Evolutionary conservation across 1,140 invertebrate genomes (phyloP).

Genomic region (Pseudomyrmex gracilis): DNA sequence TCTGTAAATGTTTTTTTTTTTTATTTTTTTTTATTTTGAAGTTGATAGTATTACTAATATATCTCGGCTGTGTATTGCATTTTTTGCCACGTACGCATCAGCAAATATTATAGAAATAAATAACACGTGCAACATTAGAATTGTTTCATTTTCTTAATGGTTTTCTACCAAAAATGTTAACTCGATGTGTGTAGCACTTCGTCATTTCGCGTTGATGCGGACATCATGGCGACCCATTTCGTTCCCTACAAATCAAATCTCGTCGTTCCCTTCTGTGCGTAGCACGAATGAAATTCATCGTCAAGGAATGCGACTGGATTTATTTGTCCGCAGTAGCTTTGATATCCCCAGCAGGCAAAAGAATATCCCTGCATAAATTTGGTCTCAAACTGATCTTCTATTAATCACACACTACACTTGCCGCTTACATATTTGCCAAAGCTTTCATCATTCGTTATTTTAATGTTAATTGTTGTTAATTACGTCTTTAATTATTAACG

Average conservation of each 20-base stretch:
- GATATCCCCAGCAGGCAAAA: slow-evolving; percentile 32
- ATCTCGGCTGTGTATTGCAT: not conserved
- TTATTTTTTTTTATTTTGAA: not conserved
- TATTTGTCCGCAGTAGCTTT: slow-evolving; percentile 49
- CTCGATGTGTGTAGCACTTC: slow-evolving; percentile 29
- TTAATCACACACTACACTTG: slow-evolving; percentile 39
- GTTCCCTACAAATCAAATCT: slow-evolving; percentile 52
- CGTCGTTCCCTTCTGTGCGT: slow-evolving; percentile 49
- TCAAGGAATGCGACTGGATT: slow-evolving; percentile 58
- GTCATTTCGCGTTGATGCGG: slow-evolving; percentile 64
- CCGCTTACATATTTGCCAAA: slow-evolving; percentile 10
- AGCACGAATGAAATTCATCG: slow-evolving; percentile 58
- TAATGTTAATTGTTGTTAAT: not conserved
- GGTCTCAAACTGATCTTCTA: slow-evolving; percentile 39
- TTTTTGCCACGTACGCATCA: not conserved
- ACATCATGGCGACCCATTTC: slow-evolving; percentile 67
- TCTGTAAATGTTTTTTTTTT: slow-evolving; percentile 15
- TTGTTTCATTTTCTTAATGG: slow-evolving; percentile 38
- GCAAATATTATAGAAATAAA: slow-evolving; percentile 52
- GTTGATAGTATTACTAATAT: slow-evolving; percentile 36
- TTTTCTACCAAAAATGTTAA: slow-evolving; percentile 40
- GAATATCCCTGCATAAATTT: slow-evolving; percentile 46
- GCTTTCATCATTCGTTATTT: slow-evolving; percentile 24
- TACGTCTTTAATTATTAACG: not conserved
- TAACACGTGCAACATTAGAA: slow-evolving; percentile 46